These are phyloP conservation scores for Todiramphus saurophagus DNA, from an alignment of 2,113 vertebrate genomes.

Conservation along the genomic window DNA sequence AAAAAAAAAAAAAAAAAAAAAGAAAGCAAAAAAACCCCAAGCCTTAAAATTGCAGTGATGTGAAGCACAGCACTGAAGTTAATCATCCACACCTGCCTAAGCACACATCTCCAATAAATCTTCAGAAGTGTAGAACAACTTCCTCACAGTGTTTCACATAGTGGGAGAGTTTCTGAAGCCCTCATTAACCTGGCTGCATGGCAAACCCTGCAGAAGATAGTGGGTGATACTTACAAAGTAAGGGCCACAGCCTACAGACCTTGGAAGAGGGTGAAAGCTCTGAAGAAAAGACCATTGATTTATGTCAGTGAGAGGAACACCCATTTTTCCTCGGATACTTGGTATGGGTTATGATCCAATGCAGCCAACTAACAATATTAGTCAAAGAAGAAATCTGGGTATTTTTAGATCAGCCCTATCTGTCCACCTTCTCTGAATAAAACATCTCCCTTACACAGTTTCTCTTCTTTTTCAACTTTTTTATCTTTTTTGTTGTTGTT, in stretches of 20 bases:
- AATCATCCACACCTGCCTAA: neutral
- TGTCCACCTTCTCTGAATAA: neutral
- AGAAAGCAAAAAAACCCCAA: neutral
- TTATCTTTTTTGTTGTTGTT: no score
- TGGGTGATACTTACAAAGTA: neutral
- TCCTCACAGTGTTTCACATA: neutral
- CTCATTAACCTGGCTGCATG: rapidly evolving
- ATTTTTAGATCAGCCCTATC: neutral
- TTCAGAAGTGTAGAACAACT: neutral
- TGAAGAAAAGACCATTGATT: neutral
- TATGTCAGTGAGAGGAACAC: neutral
- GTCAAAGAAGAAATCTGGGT: neutral
- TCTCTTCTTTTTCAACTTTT: neutral
- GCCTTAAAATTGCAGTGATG: neutral
- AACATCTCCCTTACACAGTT: neutral
- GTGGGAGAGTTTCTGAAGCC: neutral
- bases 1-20: no score
- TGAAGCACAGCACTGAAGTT: neutral
- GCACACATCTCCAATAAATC: neutral
- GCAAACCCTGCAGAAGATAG: neutral
- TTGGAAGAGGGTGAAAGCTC: neutral
- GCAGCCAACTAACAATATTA: neutral
- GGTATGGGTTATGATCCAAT: neutral
- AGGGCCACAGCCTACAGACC: neutral
- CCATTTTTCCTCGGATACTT: neutral